These are phyloP conservation scores for Austrolebias charrua DNA, from an alignment of 2,797 vertebrate species.

Conservation along the genomic window DNA sequence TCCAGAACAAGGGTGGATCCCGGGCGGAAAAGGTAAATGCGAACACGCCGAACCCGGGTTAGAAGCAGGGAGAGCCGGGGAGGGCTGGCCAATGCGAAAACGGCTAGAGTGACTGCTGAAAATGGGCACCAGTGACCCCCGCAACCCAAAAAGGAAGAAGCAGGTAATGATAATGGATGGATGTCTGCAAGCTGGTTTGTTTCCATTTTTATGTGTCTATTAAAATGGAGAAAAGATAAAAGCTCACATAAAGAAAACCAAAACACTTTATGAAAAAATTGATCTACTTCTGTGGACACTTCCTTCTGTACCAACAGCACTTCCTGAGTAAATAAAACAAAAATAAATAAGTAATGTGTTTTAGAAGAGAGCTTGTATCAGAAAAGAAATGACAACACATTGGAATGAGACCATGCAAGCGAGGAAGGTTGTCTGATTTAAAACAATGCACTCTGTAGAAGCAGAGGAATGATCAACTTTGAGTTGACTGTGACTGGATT, in stretches of 20 bases:
- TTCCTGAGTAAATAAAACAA: slow-evolving; percentile 1
- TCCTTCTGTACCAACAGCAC: not conserved
- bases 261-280: too few species aligned
- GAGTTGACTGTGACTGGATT: slow-evolving; percentile 43
- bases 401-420: slow-evolving; percentile 22
- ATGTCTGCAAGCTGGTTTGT: too few species aligned
- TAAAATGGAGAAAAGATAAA: not conserved
- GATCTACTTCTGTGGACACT: not conserved
- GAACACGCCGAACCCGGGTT: too few species aligned
- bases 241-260: not conserved
- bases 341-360: slow-evolving; percentile 20
- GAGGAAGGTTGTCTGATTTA: slow-evolving; percentile 24
- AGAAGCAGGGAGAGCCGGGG: too few species aligned
- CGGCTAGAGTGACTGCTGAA: too few species aligned
- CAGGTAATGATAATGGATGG: too few species aligned
- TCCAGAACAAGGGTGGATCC: too few species aligned
- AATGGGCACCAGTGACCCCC: too few species aligned
- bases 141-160: too few species aligned
- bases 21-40: too few species aligned
- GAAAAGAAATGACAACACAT: slow-evolving; percentile 6
- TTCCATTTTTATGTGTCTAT: not conserved
- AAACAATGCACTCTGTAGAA: slow-evolving; percentile 32
- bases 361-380: not conserved
- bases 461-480: slow-evolving; percentile 38
- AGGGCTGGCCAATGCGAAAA: too few species aligned